Percentiles rank a stretch among this genome's conserved stretches.
Conservation (phyloP, 2,888 invertebrate genomes). For the Microchrysa polita region DNA sequence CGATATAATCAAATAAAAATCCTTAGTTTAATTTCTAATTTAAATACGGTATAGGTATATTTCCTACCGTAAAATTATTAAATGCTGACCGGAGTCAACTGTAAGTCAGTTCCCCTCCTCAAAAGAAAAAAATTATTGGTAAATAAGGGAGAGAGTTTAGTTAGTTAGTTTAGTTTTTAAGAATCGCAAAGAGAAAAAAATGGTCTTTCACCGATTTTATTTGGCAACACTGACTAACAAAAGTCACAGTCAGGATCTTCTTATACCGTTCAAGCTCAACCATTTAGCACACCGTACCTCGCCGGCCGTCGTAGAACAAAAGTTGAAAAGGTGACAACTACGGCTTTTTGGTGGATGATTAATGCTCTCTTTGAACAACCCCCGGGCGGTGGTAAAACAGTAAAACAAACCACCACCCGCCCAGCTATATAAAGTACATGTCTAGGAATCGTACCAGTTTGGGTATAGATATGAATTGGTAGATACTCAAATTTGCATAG, state of each 20-base stretch:
- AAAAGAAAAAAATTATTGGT: too few species aligned
- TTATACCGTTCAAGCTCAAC: slow-evolving; percentile 8
- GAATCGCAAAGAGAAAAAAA: too few species aligned
- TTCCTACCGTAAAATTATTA: too few species aligned
- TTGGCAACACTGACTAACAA: too few species aligned
- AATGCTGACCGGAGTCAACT: too few species aligned
- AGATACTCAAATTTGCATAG: slow-evolving; percentile 46
- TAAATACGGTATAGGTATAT: too few species aligned
- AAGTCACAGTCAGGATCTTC: not conserved
- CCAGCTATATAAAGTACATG: slow-evolving; percentile 20
- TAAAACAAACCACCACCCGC: slow-evolving; percentile 32
- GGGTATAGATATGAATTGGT: slow-evolving; percentile 18
- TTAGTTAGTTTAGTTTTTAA: too few species aligned
- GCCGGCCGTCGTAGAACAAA: slow-evolving; percentile 25
- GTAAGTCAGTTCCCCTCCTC: too few species aligned
- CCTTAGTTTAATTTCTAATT: too few species aligned
- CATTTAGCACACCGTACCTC: slow-evolving; percentile 41
- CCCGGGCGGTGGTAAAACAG: slow-evolving; percentile 35
- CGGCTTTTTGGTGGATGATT: slow-evolving; percentile 49
- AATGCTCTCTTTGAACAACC: slow-evolving; percentile 46
- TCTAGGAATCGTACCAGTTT: not conserved
- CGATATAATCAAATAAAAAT: too few species aligned
- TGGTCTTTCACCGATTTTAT: too few species aligned
- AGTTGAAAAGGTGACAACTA: slow-evolving; percentile 50
- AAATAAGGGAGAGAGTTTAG: too few species aligned